Evolutionary conservation across 2,888 invertebrate genomes (phyloP), one percentile per base, ranked within the genome.

Genomic region (Trachelus iudaicus): DNA sequence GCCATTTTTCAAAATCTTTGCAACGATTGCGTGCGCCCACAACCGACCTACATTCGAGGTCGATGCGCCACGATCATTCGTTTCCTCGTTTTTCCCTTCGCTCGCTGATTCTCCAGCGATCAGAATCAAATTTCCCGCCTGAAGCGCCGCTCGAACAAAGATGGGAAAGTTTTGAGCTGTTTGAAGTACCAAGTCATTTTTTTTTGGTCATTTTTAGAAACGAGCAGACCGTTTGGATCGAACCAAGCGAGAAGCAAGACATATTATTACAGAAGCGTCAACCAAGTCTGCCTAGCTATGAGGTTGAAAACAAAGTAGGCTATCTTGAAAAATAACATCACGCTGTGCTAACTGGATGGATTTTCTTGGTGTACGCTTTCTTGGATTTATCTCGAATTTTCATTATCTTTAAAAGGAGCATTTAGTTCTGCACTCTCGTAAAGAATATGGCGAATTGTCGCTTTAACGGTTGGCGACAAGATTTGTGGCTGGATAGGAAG

Each of bases 1-100:
- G 86, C 83, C 85, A 89, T 90, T 91, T 91, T 90, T 91, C 87
- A 88, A 90, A 90, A 90, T 91, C 88, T 87, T 89, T 88, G 90
- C 88, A 89, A 89, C 89, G 90, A 89, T 90, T 89, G 90, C 91
- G 89, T 89, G 91, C 91, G 91, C 91, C 91, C 90, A 90, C 91
- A 90, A 91, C 84, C 87, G 91, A 89, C 91, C 91, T 88, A 91
- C 90, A 90, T 91, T 79, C 84, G 88, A 87, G 90, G 89, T 91
- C 90, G 89, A 88, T 88, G 90, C 88, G 89, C 90, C 84, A 71
- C 56, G 74, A 77, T 56, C 34, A 68, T 77, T 73, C n/a, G 35
- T 56, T 56, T 56, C 23, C 56, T 56, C 2, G 23, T 56, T 23
- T 23, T 23, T 23, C 56, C 56, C 56, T 56, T 56, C 56, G 56